Evolutionary conservation across 2,113 vertebrate species (phyloP), one percentile per base, ranked within the genome.

Genomic region (Fregata magnificens): DNA sequence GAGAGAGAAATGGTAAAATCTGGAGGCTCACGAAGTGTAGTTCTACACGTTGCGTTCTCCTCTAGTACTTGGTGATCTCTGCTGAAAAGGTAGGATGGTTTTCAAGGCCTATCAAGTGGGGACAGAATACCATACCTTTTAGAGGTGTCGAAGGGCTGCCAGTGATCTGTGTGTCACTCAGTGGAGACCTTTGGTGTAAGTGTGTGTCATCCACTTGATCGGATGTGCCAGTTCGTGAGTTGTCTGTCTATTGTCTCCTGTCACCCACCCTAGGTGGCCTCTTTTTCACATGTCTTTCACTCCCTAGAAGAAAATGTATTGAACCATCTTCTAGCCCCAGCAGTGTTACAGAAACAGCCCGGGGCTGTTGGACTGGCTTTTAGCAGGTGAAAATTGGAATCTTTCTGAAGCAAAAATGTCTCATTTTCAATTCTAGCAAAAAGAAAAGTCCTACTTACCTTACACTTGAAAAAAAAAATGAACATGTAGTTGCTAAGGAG

Each of bases 91-190:
- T 34, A 13, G 78, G 72, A 13, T 71, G 83, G 29, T 44, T 77
- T 7, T 82, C 16, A 29, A 52, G 40, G 52, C 32, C 14, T 53
- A 2, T 91, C 73, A 18, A 7, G 8, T 28, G 55, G 59, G 44
- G 55, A 24, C 56, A 71, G 91, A 96, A 93, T 66, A 22, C 72
- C 49, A 22, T 65, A 14, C 89, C 88, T 90, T 97, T 74, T 95
- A 79, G 59, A 92, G 93, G 18, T 11, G 31, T 44, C 24, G 2
- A 19, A 77, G 81, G 69, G 65, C 85, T 80, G 78, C 59, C 79
- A 47, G 53, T 52, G 88, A 26, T 70, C 21, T 29, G 0, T 0
- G 19, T 59, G 69, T 45, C 80, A 28, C 29, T 34, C 58, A 16
- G 4, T 40, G 55, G 59, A 72, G 74, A 78, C 72, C 70, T 90